These are phyloP conservation scores for Pelodytes ibericus DNA, from an alignment of 2,797 vertebrate species.

Conservation along the genomic window DNA sequence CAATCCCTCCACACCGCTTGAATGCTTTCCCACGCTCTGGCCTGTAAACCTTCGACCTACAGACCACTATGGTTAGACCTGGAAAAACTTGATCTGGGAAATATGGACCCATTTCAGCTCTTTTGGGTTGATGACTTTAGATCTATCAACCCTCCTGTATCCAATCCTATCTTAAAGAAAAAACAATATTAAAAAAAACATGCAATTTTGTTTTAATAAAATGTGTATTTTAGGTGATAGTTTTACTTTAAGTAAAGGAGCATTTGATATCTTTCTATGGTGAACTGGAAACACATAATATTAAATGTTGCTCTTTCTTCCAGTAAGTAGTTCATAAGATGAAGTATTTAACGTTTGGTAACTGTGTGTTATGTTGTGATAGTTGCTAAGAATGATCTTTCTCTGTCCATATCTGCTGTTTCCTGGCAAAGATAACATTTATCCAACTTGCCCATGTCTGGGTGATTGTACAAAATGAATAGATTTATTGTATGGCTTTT, in stretches of 20 bases:
- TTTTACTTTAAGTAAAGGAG: neutral
- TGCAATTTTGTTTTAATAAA: neutral
- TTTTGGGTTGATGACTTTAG: too few relatives aligned
- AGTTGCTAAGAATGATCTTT: neutral
- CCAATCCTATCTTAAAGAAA: too few relatives aligned
- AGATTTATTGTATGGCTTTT: slow-evolving; percentile 14
- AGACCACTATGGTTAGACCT: too few relatives aligned
- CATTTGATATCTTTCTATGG: neutral
- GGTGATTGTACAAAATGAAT: neutral
- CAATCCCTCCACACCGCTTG: too few relatives aligned
- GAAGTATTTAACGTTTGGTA: neutral
- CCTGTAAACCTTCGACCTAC: too few relatives aligned
- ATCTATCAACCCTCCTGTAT: too few relatives aligned
- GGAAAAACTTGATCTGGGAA: too few relatives aligned
- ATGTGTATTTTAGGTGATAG: neutral
- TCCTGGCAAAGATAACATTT: slow-evolving; percentile 7
- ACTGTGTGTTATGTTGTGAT: neutral
- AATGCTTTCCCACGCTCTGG: too few relatives aligned
- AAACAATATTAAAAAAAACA: too few relatives aligned
- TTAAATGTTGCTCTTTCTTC: neutral
- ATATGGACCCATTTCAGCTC: too few relatives aligned
- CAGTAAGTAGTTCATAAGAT: neutral
- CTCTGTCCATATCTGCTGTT: slow-evolving; percentile 6
- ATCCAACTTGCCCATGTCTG: slow-evolving; percentile 9
- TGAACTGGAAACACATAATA: neutral